Conservation (phyloP, 2,797 vertebrate species). For the Eidolon dupreanum region DNA sequence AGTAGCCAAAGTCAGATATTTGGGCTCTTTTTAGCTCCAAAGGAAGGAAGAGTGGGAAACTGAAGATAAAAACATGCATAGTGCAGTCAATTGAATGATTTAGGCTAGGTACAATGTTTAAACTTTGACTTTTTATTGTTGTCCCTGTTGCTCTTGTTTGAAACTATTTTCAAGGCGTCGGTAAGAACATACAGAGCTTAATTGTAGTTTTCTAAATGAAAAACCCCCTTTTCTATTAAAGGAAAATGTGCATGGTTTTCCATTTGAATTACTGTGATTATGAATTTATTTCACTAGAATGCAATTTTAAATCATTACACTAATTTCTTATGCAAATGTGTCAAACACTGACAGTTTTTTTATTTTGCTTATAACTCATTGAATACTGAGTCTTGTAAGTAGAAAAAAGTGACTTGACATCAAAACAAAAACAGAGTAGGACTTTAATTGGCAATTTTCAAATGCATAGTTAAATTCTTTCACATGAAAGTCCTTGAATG, state of each 20-base stretch:
- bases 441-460: constrained; percentile 33
- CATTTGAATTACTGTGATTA: constrained; percentile 39
- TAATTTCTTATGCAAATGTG: constrained; percentile 71
- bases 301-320: constrained; percentile 58
- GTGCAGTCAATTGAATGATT: background rate
- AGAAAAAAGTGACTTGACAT: background rate
- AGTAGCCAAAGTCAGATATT: background rate
- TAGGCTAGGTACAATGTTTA: background rate
- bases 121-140: background rate
- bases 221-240: constrained; percentile 54
- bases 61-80: background rate
- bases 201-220: constrained; percentile 51
- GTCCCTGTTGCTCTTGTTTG: background rate
- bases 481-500: background rate
- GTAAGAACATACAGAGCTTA: constrained; percentile 32
- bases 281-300: constrained; percentile 54
- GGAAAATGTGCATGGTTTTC: constrained; percentile 48
- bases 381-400: constrained; percentile 53
- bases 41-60: background rate
- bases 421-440: constrained; percentile 42
- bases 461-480: background rate
- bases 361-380: constrained; percentile 57
- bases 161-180: constrained; percentile 38
- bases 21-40: background rate
- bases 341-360: constrained; percentile 63